Base-by-base conservation (phyloP, 2,113 vertebrate species). In the Austrofundulus limnaeus region DNA sequence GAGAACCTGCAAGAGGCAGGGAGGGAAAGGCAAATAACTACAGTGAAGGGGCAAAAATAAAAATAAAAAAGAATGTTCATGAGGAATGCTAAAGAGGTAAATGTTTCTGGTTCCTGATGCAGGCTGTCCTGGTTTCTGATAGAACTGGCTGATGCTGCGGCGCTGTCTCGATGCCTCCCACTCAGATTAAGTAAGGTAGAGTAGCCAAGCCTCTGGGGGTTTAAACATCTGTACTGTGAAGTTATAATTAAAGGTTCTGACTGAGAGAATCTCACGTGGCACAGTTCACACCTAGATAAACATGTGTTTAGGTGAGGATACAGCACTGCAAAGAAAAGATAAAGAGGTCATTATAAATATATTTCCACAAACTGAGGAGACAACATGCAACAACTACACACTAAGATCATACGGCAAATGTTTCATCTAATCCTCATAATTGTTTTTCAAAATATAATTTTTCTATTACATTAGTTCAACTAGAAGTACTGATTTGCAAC, bases 191-290 rank as follows among this genome's bases (percentile, higher is more conserved):
- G 87, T 89, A 90, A 92, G 92, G 90, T 89, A 93, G 92, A 91
- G 89, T 91, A 93, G 90, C 88, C 91, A 92, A 91, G 92, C 92
- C 85, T 90, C 87, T 68, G 87, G 90, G 74, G 90, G 87, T 88
- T 91, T 91, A 89, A 90, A 89, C 89, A 92, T 90, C 89, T 91
- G 88, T 50, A 93, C 91, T 90, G 90, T 89, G 89, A 86, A 84
- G 82, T 88, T 90, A 90, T 93, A 93, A 93, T 93, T 93, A 93
- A 92, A 92, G 91, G 91, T 93, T 92, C 90, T 88, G 78, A 91
- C 81, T 89, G 90, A 92, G 85, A 66, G 89, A 90, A 75, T 79
- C 68, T 82, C 74, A 78, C 83, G 85, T 86, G 89, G 89, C 89
- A 83, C 81, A 70, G 75, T 77, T 78, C 77, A 76, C 84, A 90